These are phyloP conservation scores for Rhamnusium bicolor DNA, from an alignment of 2,888 invertebrate species.

Conservation along the genomic window DNA sequence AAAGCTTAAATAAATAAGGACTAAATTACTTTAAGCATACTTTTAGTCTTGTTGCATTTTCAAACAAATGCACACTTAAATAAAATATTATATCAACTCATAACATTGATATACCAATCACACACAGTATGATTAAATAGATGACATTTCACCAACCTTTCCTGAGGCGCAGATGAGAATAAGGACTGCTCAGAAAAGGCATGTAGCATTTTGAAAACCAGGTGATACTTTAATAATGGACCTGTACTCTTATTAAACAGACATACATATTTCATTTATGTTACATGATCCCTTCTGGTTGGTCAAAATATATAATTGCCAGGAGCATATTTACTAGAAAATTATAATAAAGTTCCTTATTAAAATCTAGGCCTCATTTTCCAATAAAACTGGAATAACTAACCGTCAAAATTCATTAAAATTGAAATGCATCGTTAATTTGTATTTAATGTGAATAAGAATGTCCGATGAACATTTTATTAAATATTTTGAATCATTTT, in stretches of 20 bases:
- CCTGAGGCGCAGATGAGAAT: conserved; percentile 38
- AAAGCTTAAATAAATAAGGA: conserved; percentile 32
- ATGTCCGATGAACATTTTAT: conserved; percentile 53
- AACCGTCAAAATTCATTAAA: conserved; percentile 60
- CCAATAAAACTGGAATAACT: conserved; percentile 73
- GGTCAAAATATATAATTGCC: too few species aligned
- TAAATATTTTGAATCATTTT: conserved; percentile 55
- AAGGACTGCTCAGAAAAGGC: not conserved
- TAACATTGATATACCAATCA: conserved; percentile 72
- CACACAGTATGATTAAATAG: conserved; percentile 72
- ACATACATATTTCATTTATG: too few species aligned
- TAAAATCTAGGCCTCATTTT: conserved; percentile 55
- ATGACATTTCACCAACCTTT: conserved; percentile 60
- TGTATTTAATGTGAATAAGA: conserved; percentile 64
- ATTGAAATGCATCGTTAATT: conserved; percentile 61
- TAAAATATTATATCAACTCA: conserved; percentile 68
- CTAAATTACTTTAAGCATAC: conserved; percentile 31
- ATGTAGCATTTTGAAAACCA: too few species aligned
- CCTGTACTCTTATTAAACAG: too few species aligned
- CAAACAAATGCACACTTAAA: conserved; percentile 71
- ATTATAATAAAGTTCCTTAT: conserved; percentile 2
- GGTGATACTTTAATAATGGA: too few species aligned
- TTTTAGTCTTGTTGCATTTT: conserved; percentile 66
- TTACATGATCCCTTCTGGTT: too few species aligned
- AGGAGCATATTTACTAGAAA: not conserved